Evolutionary conservation across 2,888 invertebrate species (phyloP).

Genomic region (Thymelicus lineola): DNA sequence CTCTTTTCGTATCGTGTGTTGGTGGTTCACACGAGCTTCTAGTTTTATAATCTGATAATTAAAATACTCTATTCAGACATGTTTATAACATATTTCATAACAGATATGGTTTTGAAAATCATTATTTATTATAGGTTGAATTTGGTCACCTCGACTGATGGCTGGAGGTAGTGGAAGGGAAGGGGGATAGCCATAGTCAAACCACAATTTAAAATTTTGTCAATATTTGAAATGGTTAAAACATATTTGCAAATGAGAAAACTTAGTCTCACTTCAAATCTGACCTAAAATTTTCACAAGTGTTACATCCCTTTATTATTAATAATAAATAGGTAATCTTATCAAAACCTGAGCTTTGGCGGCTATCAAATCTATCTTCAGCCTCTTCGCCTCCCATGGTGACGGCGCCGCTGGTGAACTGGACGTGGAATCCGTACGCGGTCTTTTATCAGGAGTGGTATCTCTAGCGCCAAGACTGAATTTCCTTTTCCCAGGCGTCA

Average conservation of each 20-base stretch:
- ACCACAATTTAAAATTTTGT: too few species aligned
- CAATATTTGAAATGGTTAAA: too few species aligned
- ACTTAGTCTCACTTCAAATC: too few species aligned
- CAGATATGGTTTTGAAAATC: too few species aligned
- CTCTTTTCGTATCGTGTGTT: slow-evolving; percentile 88
- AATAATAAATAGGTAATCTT: not conserved
- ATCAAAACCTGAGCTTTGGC: slow-evolving; percentile 81
- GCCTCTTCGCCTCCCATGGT: slow-evolving; percentile 87
- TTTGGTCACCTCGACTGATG: too few species aligned
- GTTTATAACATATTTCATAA: too few species aligned
- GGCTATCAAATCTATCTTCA: slow-evolving; percentile 88
- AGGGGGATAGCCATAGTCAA: too few species aligned
- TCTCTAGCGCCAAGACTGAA: slow-evolving; percentile 61
- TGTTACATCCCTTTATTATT: too few species aligned
- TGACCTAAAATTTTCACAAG: too few species aligned
- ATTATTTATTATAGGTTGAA: not conserved
- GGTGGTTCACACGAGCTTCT: slow-evolving; percentile 87
- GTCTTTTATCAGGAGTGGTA: slow-evolving; percentile 69
- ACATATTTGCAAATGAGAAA: too few species aligned
- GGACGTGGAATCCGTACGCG: slow-evolving; percentile 64
- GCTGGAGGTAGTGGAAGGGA: too few species aligned
- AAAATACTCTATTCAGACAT: too few species aligned
- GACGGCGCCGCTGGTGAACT: slow-evolving; percentile 70
- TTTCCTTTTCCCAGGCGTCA: slow-evolving; percentile 72
- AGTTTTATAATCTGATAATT: slow-evolving; percentile 56